These are phyloP conservation scores for Hydroisotoma schaefferi DNA, from an alignment of 2,888 invertebrate genomes.

Conservation along the genomic window DNA sequence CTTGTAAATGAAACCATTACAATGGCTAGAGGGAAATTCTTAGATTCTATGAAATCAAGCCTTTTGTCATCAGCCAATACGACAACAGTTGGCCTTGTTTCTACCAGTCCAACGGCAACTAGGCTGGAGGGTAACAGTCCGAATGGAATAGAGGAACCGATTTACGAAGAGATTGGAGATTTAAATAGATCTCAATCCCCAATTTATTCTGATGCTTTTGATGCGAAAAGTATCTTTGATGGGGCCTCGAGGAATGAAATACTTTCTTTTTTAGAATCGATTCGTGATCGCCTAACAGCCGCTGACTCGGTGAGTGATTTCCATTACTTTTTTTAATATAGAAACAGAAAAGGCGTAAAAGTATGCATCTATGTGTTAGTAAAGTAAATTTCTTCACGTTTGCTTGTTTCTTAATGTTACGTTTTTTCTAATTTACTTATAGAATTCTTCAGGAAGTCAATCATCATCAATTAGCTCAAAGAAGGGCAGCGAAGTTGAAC, in stretches of 20 bases:
- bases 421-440: not conserved
- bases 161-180: constrained; percentile 48
- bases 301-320: constrained; percentile 41
- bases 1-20: constrained; percentile 44
- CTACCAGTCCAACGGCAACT: not conserved
- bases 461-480: constrained; percentile 50
- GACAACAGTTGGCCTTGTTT: not conserved
- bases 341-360: not conserved
- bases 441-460: constrained; percentile 32
- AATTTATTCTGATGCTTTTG: constrained; percentile 48
- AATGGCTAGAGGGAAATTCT: constrained; percentile 47
- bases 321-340: not conserved
- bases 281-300: constrained; percentile 57
- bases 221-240: constrained; percentile 60
- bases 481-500: constrained; percentile 70
- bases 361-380: not conserved
- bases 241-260: constrained; percentile 86
- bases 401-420: not conserved
- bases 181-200: constrained; percentile 57
- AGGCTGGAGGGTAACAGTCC: constrained; percentile 7
- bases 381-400: too few relatives aligned
- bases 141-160: constrained; percentile 40
- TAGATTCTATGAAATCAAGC: constrained; percentile 46
- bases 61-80: constrained; percentile 11
- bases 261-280: constrained; percentile 81